phyloP scores from a whole-genome alignment of 2,888 invertebrate genomes.

The Helleia helle region DNA sequence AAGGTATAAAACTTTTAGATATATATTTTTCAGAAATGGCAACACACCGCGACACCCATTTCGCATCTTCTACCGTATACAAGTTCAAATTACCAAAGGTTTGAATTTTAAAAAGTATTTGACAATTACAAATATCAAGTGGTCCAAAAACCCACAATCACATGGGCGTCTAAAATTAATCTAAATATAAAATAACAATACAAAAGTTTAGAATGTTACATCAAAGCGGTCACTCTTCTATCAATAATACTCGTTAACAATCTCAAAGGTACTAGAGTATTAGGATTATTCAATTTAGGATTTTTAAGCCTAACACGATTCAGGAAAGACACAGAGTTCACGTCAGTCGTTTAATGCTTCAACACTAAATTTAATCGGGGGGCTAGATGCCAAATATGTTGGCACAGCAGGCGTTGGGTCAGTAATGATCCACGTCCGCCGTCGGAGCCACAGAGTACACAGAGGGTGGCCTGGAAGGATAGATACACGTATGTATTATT shows the following conservation, averaged over 20 bases:
- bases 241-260: slow-evolving; percentile 2
- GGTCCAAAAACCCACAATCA: slow-evolving; percentile 2
- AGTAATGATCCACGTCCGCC: slow-evolving; percentile 57
- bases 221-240: background rate
- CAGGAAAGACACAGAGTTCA: slow-evolving; percentile 35
- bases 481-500: slow-evolving; percentile 3
- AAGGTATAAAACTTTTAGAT: slow-evolving; percentile 8
- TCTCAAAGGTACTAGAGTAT: slow-evolving; percentile 13
- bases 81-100: background rate
- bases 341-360: slow-evolving; percentile 40
- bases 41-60: slow-evolving; percentile 4
- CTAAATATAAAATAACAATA: slow-evolving; percentile 7
- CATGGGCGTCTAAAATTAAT: background rate
- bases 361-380: slow-evolving; percentile 28
- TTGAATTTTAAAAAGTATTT: background rate
- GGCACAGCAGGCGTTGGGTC: slow-evolving; percentile 48
- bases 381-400: slow-evolving; percentile 31
- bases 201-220: slow-evolving; percentile 1
- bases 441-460: slow-evolving; percentile 60
- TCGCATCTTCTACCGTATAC: background rate
- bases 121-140: slow-evolving; percentile 7
- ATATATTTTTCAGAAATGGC: slow-evolving; percentile 1
- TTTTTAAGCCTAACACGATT: slow-evolving; percentile 19
- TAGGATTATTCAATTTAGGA: background rate
- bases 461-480: slow-evolving; percentile 53